Evolutionary conservation across 2,888 invertebrate species (phyloP).

Genomic region (Synergus umbraculus): DNA sequence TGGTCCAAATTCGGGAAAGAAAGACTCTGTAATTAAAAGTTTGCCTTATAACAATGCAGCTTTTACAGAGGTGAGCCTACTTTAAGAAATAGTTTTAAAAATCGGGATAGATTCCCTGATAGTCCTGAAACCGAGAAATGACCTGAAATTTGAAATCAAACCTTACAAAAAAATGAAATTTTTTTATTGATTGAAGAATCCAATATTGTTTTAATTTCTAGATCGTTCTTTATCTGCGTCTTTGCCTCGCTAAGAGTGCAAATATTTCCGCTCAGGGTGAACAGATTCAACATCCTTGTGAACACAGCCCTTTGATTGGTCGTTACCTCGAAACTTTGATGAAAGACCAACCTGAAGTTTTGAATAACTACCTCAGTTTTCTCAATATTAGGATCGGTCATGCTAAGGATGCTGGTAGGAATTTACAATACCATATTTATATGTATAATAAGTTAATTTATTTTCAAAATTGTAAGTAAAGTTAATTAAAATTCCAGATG

Average conservation of each 20-base stretch:
- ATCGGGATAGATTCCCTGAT: background rate
- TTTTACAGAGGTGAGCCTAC: conserved; percentile 83
- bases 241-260: conserved; percentile 85
- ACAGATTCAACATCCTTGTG: conserved; percentile 81
- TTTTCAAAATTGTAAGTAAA: too few relatives aligned
- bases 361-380: conserved; percentile 84
- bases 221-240: conserved; percentile 88
- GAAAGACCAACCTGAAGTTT: conserved; percentile 79
- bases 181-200: conserved; percentile 16
- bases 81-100: background rate
- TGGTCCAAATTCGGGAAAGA: conserved; percentile 78
- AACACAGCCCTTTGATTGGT: conserved; percentile 83
- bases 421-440: too few relatives aligned
- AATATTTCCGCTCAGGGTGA: conserved; percentile 79
- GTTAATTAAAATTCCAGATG: conserved; percentile 74
- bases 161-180: background rate
- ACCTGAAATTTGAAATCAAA: too few relatives aligned
- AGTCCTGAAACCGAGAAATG: too few relatives aligned
- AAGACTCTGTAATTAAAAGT: conserved; percentile 82
- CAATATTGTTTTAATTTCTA: conserved; percentile 70
- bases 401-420: conserved; percentile 79
- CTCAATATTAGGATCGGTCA: conserved; percentile 82
- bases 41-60: conserved; percentile 86
- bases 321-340: conserved; percentile 81
- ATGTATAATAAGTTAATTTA: too few relatives aligned